phyloP scores from a whole-genome alignment of 1,140 invertebrate species.

The Formica exsecta region DNA sequence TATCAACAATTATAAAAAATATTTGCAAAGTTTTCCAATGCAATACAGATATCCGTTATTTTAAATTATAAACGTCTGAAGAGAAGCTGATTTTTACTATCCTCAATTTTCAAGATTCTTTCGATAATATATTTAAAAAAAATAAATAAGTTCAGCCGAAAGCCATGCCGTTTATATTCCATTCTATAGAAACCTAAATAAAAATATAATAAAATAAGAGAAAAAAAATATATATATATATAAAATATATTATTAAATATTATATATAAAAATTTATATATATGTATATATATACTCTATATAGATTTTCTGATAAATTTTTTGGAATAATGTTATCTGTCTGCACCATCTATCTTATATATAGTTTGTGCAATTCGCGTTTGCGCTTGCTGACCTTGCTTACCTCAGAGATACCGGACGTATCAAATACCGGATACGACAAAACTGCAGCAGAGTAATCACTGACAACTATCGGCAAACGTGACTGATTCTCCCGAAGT shows the following conservation, averaged over 20 bases:
- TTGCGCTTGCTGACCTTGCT: constrained; percentile 18
- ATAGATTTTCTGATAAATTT: background rate
- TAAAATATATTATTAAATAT: too few species aligned
- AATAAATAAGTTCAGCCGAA: background rate
- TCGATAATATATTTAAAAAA: too few species aligned
- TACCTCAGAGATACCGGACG: constrained; percentile 15
- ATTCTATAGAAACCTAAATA: background rate
- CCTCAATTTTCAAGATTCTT: background rate
- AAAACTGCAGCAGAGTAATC: background rate
- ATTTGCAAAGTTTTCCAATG: background rate
- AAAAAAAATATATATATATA: background rate
- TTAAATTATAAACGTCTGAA: background rate
- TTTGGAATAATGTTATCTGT: background rate
- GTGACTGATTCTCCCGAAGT: background rate
- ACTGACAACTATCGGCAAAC: constrained; percentile 17
- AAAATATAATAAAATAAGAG: background rate
- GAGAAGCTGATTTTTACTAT: background rate
- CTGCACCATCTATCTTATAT: background rate
- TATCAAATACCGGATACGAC: background rate
- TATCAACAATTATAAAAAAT: background rate
- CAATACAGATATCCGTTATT: background rate
- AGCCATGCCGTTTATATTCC: background rate
- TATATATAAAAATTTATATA: background rate
- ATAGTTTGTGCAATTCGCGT: background rate
- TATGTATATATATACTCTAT: background rate